phyloP scores from a whole-genome alignment of 2,888 invertebrate species.

The Plemyria rubiginata region DNA sequence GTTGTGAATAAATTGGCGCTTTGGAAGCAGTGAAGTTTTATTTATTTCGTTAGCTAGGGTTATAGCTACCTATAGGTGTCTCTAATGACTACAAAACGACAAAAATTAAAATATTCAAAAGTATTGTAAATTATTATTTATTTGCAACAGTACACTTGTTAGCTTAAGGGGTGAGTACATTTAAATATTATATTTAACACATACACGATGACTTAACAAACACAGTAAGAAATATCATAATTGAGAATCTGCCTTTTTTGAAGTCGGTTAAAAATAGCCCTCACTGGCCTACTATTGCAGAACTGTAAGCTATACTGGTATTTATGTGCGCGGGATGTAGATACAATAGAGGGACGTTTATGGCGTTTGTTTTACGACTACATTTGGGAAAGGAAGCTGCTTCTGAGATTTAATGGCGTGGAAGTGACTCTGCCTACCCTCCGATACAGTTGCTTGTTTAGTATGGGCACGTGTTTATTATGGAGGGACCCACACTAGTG shows the following conservation, averaged over 20 bases:
- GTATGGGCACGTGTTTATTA: background rate
- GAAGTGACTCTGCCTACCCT: slow-evolving; percentile 26
- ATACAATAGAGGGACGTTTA: slow-evolving; percentile 41
- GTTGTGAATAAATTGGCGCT: slow-evolving; percentile 7
- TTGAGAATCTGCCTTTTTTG: too few species aligned
- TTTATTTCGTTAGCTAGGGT: too few species aligned
- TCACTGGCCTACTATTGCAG: background rate
- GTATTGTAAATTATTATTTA: too few species aligned
- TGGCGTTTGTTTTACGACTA: slow-evolving; percentile 58
- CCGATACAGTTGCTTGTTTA: background rate
- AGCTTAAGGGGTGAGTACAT: too few species aligned
- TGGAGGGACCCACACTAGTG: background rate
- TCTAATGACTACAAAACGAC: too few species aligned
- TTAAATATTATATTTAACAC: too few species aligned
- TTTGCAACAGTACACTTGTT: too few species aligned
- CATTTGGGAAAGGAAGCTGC: slow-evolving; percentile 46
- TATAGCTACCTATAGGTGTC: too few species aligned
- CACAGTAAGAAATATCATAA: too few species aligned
- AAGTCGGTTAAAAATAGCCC: too few species aligned
- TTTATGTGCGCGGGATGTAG: slow-evolving; percentile 30
- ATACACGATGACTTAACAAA: too few species aligned
- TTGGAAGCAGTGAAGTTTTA: background rate
- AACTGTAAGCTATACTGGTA: slow-evolving; percentile 18
- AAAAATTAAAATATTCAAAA: too few species aligned
- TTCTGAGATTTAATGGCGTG: slow-evolving; percentile 49